Conservation (phyloP, 2,797 vertebrate genomes). For the Thaleichthys pacificus region DNA sequence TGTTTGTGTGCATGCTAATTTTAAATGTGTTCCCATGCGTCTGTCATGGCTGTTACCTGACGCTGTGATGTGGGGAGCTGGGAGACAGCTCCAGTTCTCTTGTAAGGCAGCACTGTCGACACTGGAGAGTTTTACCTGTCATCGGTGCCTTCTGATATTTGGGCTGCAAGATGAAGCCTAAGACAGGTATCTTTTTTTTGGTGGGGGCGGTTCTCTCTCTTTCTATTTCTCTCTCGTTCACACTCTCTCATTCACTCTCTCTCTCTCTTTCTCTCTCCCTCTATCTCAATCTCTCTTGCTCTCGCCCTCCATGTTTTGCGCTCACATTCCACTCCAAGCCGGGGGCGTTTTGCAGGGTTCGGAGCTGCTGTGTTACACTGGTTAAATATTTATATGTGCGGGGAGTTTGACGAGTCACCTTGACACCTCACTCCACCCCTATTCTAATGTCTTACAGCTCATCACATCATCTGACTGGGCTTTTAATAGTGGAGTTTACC, state of each 20-base stretch:
- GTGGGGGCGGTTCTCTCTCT: constrained; percentile 30
- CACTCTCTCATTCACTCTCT: constrained; percentile 1
- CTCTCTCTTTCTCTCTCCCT: constrained; percentile 28
- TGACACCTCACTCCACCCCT: constrained; percentile 52
- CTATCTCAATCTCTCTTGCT: constrained; percentile 10
- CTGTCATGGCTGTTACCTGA: constrained; percentile 36
- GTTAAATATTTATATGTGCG: constrained; percentile 58
- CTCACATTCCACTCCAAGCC: neutral
- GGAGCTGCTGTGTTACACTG: constrained; percentile 33
- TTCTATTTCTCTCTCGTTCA: neutral
- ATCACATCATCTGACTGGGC: constrained; percentile 20
- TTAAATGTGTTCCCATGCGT: constrained; percentile 12
- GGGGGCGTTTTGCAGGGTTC: neutral
- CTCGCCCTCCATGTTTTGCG: neutral
- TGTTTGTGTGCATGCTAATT: constrained; percentile 9
- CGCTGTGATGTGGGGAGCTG: constrained; percentile 46
- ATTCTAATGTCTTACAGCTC: constrained; percentile 49
- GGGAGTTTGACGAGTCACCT: constrained; percentile 53
- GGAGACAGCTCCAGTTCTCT: constrained; percentile 48
- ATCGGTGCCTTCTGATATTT: constrained; percentile 46
- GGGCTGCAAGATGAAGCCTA: constrained; percentile 48
- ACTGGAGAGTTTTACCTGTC: constrained; percentile 53
- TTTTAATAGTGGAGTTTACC: neutral
- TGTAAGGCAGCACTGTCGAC: constrained; percentile 53
- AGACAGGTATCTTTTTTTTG: constrained; percentile 53